Base-by-base conservation (phyloP, 2,888 invertebrate species). In the Athalia cordata region DNA sequence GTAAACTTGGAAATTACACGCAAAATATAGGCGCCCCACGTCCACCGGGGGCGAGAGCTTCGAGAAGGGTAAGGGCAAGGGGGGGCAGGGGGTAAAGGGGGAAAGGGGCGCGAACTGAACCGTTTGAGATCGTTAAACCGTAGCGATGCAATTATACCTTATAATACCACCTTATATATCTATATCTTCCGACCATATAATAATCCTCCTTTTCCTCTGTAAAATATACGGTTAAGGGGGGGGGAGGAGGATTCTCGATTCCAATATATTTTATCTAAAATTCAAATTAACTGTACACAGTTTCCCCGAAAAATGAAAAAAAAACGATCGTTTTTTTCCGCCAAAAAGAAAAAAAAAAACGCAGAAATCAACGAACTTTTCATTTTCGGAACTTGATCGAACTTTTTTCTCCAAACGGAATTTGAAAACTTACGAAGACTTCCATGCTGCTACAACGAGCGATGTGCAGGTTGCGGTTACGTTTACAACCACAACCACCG, bases 11-110 rank as follows among this genome's bases (percentile, higher is more conserved):
- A 80, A 81, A 80, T 72, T 72, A 72, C 72, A 72, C 45, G 57
- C 59, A 80, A 81, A 79, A 81, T 81, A 81, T 81, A 81, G 81
- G 80, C 78, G 77, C 81, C 79, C 80, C 79, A 79, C 75, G 65
- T 78, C 74, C 62, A 77, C 75, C 79, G 43, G 61, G 68, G 64
- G 64, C 64, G 55, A 77, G 77, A 49, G 79, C 78, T 59, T 78
- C 59, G 62, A 49, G 52, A 66, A 15, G 70, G 74, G 55, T 11
- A 59, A 49, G 77, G 64, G 75, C 64, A 77, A 68, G 80, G 79
- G 77, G 67, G 77, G 78, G 79, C 57, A 79, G 61, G 68, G 47
- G 79, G 80, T 79, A 78, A 78, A 78, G 78, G 79, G 79, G 78
- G 78, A 77, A 79, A 79, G 78, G 78, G 70, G 77, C 62, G 67